Evolutionary conservation across 2,888 invertebrate species (phyloP).

Genomic region (Amphipoea lucens): DNA sequence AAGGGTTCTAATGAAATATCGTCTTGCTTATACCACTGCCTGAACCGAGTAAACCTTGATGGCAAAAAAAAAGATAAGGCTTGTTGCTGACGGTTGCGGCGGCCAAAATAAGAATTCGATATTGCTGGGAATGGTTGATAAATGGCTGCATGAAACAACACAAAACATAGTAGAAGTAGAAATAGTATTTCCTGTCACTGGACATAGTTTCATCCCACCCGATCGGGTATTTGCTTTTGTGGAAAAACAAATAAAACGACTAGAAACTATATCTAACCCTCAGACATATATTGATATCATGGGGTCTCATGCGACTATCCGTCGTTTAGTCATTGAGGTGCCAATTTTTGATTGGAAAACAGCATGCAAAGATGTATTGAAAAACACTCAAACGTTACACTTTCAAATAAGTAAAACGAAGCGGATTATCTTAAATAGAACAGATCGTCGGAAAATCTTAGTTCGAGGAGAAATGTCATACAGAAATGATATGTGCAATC

Average conservation of each 20-base stretch:
- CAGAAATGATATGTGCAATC: conserved; percentile 51
- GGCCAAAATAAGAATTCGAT: conserved; percentile 66
- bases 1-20: conserved; percentile 65
- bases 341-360: conserved; percentile 56
- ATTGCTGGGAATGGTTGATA: conserved; percentile 60
- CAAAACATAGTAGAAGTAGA: conserved; percentile 44
- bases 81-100: conserved; percentile 65
- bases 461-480: conserved; percentile 57
- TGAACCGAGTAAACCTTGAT: conserved; percentile 36
- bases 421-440: conserved; percentile 50
- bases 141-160: conserved; percentile 55
- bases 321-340: conserved; percentile 48
- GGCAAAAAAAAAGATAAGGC: conserved; percentile 47
- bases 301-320: conserved; percentile 48
- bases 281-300: conserved; percentile 57
- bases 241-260: conserved; percentile 56
- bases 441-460: conserved; percentile 43
- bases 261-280: conserved; percentile 54
- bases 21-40: conserved; percentile 57
- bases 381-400: conserved; percentile 56
- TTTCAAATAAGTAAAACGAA: conserved; percentile 60
- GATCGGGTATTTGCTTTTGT: conserved; percentile 61
- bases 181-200: conserved; percentile 63
- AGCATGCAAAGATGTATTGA: conserved; percentile 51
- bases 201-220: conserved; percentile 61